Percentiles rank a stretch among this genome's conserved stretches.
phyloP scores from a whole-genome alignment of 2,888 invertebrate species.

The Drosophila imparisetae region DNA sequence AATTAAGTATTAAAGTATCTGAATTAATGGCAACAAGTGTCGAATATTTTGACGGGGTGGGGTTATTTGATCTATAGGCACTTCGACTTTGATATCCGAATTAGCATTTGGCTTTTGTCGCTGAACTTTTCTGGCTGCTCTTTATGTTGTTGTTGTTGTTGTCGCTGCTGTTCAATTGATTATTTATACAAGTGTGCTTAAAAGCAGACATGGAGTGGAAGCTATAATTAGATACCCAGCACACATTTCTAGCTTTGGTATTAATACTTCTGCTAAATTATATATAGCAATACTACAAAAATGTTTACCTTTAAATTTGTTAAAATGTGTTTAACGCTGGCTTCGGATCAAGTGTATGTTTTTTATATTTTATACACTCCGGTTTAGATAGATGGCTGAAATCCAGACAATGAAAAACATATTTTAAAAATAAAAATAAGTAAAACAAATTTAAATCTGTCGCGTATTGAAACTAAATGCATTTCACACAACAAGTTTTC shows the following conservation, averaged over 20 bases:
- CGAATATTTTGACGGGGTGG: conserved; percentile 16
- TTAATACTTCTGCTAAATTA: not conserved
- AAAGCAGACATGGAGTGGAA: not conserved
- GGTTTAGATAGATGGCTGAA: not conserved
- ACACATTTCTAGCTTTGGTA: not conserved
- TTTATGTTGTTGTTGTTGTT: not conserved
- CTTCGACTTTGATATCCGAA: conserved; percentile 57
- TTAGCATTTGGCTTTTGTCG: conserved; percentile 58
- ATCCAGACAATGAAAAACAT: not conserved
- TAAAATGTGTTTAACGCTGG: not conserved
- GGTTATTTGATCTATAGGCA: conserved; percentile 11
- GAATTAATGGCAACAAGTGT: conserved; percentile 45
- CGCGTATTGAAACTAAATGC: not conserved
- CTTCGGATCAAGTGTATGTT: not conserved
- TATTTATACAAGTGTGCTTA: conserved; percentile 49
- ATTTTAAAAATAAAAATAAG: not conserved
- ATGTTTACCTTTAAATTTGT: not conserved
- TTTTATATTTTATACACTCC: not conserved
- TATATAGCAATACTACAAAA: not conserved
- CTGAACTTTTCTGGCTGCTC: conserved; percentile 22
- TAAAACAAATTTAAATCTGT: not conserved
- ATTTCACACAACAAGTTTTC: not conserved
- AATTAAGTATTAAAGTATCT: conserved; percentile 39
- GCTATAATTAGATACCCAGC: conserved; percentile 1
- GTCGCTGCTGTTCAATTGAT: conserved; percentile 14